Conservation (phyloP, 1,140 invertebrate species). For the Drosophila repletoides region DNA sequence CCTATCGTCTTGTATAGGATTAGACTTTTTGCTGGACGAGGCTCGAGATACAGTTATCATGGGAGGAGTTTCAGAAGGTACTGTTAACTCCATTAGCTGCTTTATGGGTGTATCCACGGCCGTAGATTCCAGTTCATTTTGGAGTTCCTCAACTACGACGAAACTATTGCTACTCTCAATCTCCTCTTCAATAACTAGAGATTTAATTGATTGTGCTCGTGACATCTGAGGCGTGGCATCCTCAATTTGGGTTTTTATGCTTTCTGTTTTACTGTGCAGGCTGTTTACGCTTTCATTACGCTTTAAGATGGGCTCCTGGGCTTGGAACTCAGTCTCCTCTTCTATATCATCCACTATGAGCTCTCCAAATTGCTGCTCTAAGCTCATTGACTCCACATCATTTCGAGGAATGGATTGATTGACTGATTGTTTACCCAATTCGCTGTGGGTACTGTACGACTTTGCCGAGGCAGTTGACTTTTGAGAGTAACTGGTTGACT, state of each 20-base stretch:
- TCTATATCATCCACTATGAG: constrained; percentile 49
- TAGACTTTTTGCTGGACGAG: constrained; percentile 10
- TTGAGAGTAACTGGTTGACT: constrained; percentile 71
- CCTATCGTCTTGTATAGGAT: constrained; percentile 6
- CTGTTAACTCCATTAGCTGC: not conserved
- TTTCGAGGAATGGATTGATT: not conserved
- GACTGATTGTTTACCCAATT: not conserved
- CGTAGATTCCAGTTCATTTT: constrained; percentile 49
- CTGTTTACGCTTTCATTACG: constrained; percentile 66
- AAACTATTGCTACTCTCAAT: constrained; percentile 72
- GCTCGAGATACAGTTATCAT: not conserved
- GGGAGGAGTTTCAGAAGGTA: not conserved
- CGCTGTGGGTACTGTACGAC: constrained; percentile 25
- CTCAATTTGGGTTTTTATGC: constrained; percentile 72
- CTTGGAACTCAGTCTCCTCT: constrained; percentile 25
- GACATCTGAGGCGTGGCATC: constrained; percentile 68
- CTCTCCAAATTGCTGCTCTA: constrained; percentile 46
- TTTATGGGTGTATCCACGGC: not conserved
- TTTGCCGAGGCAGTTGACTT: constrained; percentile 76
- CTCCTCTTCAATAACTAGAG: constrained; percentile 71
- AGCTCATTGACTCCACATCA: not conserved
- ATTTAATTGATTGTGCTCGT: constrained; percentile 69
- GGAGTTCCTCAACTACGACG: constrained; percentile 61
- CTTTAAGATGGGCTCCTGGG: constrained; percentile 22
- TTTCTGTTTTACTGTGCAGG: constrained; percentile 72